Evolutionary conservation across 2,888 invertebrate genomes (phyloP), one percentile per base, ranked within the genome.

Genomic region (Rotaria sp.): DNA sequence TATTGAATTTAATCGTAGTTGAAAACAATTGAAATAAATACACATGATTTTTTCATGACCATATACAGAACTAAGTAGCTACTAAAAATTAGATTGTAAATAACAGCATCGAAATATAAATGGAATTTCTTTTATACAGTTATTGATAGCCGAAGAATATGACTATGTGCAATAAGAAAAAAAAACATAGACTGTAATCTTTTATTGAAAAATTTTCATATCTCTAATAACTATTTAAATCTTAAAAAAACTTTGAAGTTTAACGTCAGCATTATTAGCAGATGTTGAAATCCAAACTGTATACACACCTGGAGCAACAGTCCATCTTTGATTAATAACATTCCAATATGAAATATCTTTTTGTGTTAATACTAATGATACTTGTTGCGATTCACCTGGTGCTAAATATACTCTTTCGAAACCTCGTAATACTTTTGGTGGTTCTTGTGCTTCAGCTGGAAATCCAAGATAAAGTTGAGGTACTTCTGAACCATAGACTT

Each of bases 261-360:
- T 67, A 67, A 67, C 13, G 4, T 67, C 67, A 67, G 13, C 15
- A 18, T 67, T 67, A 35, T 67, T 35, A 67, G 67, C 67, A 5
- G 67, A 80, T n/a, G 75, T 80, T 80, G 75, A 26, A 45, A 80
- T 45, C 75, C 75, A 80, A 45, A 80, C 41, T 1, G 7, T 80
- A 18, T 80, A 80, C 26, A 45, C 45, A 45, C 75, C 75, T 26
- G 75, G 8, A 26, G 75, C 75, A 1, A 13, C n/a, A 41, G 45
- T 26, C 75, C 75, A 80, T 80, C 45, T 38, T 80, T 80, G 75
- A 80, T 80, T 80, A 24, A 80, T 4, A 45, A 80, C 75, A 80
- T 80, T 80, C 75, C 75, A 80, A n/a, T 80, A 80, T 26, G 75
- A 80, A n/a, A 80, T 45, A 80, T 80, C 75, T 30, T 45, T 80